phyloP scores from a whole-genome alignment of 92 coral and sea anemone species.

The Epizoanthus stellaris region DNA sequence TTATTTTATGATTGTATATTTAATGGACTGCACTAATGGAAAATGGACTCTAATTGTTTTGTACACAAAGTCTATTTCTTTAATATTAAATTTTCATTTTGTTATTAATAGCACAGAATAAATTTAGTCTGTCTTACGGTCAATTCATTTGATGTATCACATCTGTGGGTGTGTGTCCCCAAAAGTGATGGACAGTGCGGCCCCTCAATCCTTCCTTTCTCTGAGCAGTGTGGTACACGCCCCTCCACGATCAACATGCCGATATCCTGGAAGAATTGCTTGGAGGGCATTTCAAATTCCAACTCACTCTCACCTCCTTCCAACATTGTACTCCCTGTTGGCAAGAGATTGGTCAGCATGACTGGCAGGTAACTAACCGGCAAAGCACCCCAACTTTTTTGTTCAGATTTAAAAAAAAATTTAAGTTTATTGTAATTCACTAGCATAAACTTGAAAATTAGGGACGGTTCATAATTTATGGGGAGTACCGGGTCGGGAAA shows the following conservation, averaged over 20 bases:
- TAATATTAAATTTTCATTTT: background rate
- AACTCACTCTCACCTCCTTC: slow-evolving; percentile 68
- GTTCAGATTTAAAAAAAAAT: too few species aligned
- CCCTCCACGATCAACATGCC: slow-evolving; percentile 95
- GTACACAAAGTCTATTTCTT: too few species aligned
- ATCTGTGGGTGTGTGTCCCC: slow-evolving; percentile 56
- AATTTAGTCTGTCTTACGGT: slow-evolving; percentile 30
- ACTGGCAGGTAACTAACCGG: too few species aligned
- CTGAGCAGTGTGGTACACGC: slow-evolving; percentile 79
- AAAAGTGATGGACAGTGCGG: slow-evolving; percentile 67
- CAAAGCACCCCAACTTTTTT: too few species aligned
- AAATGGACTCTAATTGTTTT: too few species aligned
- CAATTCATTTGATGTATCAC: slow-evolving; percentile 48
- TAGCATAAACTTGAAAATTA: too few species aligned
- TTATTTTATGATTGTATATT: too few species aligned
- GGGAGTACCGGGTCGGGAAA: too few species aligned
- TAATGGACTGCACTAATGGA: too few species aligned
- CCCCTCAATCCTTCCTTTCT: slow-evolving; percentile 83
- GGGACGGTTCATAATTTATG: too few species aligned
- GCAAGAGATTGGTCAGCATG: too few species aligned
- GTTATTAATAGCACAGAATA: background rate
- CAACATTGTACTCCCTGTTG: slow-evolving; percentile 27
- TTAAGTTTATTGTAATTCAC: too few species aligned
- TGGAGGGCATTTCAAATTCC: slow-evolving; percentile 87
- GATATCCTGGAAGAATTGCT: slow-evolving; percentile 87